Conservation (phyloP, 2,113 vertebrate species). For the Procapra przewalskii region DNA sequence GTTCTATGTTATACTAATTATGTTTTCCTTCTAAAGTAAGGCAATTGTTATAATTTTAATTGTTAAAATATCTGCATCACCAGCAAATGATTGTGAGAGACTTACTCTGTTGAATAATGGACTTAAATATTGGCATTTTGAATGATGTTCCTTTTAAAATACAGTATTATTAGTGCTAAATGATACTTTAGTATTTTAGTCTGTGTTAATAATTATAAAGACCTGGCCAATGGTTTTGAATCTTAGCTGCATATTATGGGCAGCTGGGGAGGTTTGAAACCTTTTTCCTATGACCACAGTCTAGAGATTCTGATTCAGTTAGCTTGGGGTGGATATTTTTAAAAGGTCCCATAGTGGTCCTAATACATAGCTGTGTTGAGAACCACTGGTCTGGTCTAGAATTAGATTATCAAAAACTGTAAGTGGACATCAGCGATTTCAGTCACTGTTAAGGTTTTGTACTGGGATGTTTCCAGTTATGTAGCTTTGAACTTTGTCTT, state of each 20-base stretch:
- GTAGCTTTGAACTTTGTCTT: conserved; percentile 13
- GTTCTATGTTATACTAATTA: background rate
- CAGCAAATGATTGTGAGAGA: background rate
- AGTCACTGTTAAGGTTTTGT: background rate
- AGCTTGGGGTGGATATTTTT: background rate
- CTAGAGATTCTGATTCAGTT: background rate
- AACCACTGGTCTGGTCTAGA: background rate
- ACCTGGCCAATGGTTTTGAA: background rate
- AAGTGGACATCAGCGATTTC: background rate
- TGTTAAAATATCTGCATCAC: background rate
- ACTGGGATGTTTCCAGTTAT: background rate
- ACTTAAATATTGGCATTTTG: background rate
- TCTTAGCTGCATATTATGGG: background rate
- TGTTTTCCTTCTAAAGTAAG: background rate
- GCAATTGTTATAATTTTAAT: background rate
- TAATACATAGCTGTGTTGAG: background rate
- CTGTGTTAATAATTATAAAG: background rate
- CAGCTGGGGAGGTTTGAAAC: background rate
- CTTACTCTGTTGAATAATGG: background rate
- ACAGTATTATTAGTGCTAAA: background rate
- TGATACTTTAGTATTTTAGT: background rate
- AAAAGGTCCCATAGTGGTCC: background rate
- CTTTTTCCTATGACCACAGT: background rate
- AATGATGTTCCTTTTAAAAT: background rate
- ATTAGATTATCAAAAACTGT: background rate